Base-by-base conservation (phyloP, 1,140 invertebrate genomes). In the Nylanderia fulva region DNA sequence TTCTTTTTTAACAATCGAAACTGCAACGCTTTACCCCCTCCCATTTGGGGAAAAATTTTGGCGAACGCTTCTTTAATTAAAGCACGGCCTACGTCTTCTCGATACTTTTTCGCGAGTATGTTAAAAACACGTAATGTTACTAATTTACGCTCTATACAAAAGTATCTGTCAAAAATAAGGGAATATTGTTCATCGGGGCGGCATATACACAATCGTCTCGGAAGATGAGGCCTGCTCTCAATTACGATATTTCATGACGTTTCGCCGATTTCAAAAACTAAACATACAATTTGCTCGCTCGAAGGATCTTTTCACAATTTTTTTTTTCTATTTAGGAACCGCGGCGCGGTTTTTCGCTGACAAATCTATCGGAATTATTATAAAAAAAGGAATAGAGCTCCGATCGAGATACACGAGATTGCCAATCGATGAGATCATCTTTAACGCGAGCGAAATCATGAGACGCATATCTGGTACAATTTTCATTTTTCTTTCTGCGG, bases 1-100 rank as follows among this genome's bases (percentile, higher is more conserved):
- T 24, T 21, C 6, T 56, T n/a, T 6, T 52, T 18, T 24, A 77
- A 86, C 15, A 52, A 45, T 64, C 48, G 64, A 58, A 86, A 72
- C 86, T 75, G 69, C 80, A n/a, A 87, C 85, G 83, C 74, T 75
- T n/a, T 82, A 45, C 33, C 60, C 42, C 24, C 60, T 48, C 45
- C 45, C 24, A 48, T 15, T 77, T 48, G 24, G 52, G 52, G 39
- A 52, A 76, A 82, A 3, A 84, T 61, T 63, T 84, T 42, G 66
- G 13, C 9, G 13, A 63, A 75, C 45, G 80, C 36, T 63, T 63
- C 8, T 36, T 48, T 29, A 45, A 8, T 27, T 18, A 2, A 61
- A 63, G 21, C 58, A 36, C 39, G 24, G 27, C 45, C 39, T 58
- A 82, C 66, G 18, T 29, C 36, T 83, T 60, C 56, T 33, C 39